Percentiles rank a stretch among this genome's conserved stretches.
Evolutionary conservation across 2,888 invertebrate species (phyloP).

Genomic region (Lasioglossum villosulum): DNA sequence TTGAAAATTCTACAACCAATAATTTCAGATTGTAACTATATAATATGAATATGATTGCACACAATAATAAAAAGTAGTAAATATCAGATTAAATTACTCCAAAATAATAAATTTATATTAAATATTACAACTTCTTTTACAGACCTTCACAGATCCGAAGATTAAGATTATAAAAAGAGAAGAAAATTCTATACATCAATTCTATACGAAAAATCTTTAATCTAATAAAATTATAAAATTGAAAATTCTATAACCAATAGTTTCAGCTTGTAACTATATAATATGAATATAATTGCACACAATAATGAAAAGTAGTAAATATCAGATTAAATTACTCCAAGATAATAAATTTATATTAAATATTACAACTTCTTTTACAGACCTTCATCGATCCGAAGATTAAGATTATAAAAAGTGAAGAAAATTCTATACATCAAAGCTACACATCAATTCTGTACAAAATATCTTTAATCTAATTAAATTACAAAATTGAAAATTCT

Average conservation of each 20-base stretch:
- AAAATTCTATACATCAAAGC: background rate
- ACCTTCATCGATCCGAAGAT: too few relatives aligned
- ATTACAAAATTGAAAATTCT: background rate
- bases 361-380: too few relatives aligned
- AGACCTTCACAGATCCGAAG: too few relatives aligned
- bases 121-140: too few relatives aligned
- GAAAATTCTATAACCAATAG: background rate
- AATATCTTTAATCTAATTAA: background rate
- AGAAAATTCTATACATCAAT: background rate
- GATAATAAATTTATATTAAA: background rate
- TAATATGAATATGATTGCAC: too few relatives aligned
- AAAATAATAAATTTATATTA: background rate
- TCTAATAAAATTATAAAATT: background rate
- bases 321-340: background rate
- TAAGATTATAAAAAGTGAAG: background rate
- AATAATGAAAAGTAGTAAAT: too few relatives aligned
- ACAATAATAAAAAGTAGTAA: background rate
- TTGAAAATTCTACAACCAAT: too few relatives aligned
- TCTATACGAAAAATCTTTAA: too few relatives aligned
- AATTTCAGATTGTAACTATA: too few relatives aligned
- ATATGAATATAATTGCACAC: too few relatives aligned
- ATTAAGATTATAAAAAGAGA: background rate
- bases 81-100: background rate
- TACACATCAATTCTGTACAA: too few relatives aligned
- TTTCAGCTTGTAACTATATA: background rate